These are phyloP conservation scores for Boulengeromyrus knoepffleri DNA, from an alignment of 2,113 vertebrate genomes.

Conservation along the genomic window DNA sequence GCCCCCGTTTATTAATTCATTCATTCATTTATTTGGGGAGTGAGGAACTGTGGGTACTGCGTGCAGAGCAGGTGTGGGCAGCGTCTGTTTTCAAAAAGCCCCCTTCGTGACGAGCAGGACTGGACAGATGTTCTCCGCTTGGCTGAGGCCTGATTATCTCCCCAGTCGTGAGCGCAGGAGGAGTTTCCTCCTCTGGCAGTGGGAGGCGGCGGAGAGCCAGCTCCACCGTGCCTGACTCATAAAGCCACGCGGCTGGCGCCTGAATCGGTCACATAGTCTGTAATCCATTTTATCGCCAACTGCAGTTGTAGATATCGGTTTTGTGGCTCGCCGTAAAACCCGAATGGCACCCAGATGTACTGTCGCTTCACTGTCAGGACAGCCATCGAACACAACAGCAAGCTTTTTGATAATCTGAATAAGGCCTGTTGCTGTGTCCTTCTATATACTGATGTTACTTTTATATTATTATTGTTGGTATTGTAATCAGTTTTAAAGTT, in stretches of 20 bases:
- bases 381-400: neutral
- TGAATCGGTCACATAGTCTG: neutral
- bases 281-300: slow-evolving; percentile 4
- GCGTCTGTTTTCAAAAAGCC: slow-evolving; percentile 8
- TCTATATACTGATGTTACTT: neutral
- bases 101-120: neutral
- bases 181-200: neutral
- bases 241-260: neutral
- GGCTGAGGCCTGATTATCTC: slow-evolving; percentile 7
- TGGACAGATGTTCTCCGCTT: slow-evolving; percentile 15
- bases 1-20: neutral
- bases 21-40: neutral
- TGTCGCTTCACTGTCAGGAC: neutral
- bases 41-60: neutral
- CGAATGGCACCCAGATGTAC: neutral
- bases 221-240: neutral
- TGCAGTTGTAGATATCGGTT: neutral
- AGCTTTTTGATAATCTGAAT: neutral
- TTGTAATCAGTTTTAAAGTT: neutral
- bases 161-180: neutral
- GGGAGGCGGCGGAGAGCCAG: neutral
- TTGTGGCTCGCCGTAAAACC: neutral
- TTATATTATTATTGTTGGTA: neutral
- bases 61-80: neutral
- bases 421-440: neutral